These are phyloP conservation scores for Pherbina coryleti DNA, from an alignment of 2,888 invertebrate genomes.

Conservation along the genomic window DNA sequence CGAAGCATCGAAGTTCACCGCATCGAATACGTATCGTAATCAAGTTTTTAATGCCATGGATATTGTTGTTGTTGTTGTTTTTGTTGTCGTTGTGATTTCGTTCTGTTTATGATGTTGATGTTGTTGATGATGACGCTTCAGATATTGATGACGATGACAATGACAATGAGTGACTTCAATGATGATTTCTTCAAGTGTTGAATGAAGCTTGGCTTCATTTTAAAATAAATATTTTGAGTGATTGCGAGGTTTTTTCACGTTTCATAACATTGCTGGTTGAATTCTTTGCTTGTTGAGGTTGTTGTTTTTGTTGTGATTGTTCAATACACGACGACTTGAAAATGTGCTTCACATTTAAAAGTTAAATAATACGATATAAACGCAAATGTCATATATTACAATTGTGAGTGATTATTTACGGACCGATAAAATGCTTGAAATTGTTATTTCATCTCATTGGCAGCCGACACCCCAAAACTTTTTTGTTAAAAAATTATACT, in stretches of 20 bases:
- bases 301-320: conserved; percentile 5
- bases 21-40: background rate
- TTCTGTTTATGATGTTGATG: conserved; percentile 30
- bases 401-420: too few relatives aligned
- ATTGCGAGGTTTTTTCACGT: conserved; percentile 15
- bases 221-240: conserved; percentile 35
- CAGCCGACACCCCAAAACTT: too few relatives aligned
- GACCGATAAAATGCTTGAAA: too few relatives aligned
- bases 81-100: conserved; percentile 20
- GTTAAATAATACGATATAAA: too few relatives aligned
- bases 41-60: background rate
- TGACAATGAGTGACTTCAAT: conserved; percentile 30
- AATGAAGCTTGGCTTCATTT: conserved; percentile 13
- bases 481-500: too few relatives aligned
- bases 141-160: conserved; percentile 29
- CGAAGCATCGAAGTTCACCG: background rate
- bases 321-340: background rate
- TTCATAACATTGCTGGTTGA: too few relatives aligned
- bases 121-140: conserved; percentile 41
- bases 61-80: background rate
- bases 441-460: too few relatives aligned
- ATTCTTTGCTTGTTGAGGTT: background rate
- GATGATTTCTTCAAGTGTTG: conserved; percentile 30
- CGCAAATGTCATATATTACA: too few relatives aligned
- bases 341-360: too few relatives aligned